Conservation (phyloP, 2,797 vertebrate species). For the Momotus momota region DNA sequence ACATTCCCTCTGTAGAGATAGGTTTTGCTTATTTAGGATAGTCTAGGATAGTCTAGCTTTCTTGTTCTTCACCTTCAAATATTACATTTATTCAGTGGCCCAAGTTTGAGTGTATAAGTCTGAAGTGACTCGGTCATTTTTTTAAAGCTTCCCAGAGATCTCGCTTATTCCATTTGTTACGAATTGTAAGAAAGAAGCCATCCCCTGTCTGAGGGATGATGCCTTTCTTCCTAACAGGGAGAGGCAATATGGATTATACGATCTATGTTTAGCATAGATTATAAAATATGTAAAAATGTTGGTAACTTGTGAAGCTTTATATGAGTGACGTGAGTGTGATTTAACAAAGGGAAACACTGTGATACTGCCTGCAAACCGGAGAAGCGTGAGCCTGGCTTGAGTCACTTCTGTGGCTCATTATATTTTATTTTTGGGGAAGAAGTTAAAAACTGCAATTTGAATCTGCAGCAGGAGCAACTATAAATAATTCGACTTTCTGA, state of each 20-base stretch:
- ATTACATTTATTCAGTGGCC: not conserved
- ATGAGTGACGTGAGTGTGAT: not conserved
- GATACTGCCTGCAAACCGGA: not conserved
- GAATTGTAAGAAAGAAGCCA: not conserved
- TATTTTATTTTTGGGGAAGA: not conserved
- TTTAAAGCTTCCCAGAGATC: not conserved
- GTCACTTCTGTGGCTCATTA: not conserved
- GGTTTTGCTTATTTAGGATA: not conserved
- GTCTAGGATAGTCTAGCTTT: not conserved
- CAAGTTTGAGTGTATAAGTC: not conserved
- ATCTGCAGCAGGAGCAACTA: not conserved
- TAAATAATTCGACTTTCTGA: not conserved
- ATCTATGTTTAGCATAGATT: not conserved
- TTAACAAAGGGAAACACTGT: not conserved
- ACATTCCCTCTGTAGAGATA: not conserved
- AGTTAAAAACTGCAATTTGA: not conserved
- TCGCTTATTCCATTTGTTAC: fast-evolving
- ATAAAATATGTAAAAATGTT: not conserved
- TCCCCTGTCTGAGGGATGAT: not conserved
- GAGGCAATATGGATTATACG: not conserved
- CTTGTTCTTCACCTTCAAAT: not conserved
- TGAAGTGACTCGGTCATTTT: not conserved
- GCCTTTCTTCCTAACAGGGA: not conserved
- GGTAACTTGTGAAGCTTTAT: not conserved
- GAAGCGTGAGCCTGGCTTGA: not conserved